Conservation (phyloP, 92 coral and sea anemone genomes). For the Nematostella vectensis region DNA sequence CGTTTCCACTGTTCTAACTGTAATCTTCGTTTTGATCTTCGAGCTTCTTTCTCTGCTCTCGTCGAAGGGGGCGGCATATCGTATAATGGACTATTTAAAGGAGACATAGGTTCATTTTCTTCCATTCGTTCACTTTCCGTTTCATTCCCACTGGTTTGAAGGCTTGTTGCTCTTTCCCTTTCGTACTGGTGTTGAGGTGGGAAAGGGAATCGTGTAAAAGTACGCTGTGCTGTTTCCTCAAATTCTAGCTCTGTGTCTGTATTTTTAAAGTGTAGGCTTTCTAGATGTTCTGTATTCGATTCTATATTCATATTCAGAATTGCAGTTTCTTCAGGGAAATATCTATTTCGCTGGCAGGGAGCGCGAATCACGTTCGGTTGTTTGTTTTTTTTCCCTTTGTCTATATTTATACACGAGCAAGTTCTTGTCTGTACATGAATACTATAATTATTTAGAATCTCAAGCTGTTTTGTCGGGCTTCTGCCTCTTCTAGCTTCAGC, state of each 20-base stretch:
- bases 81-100: constrained; percentile 40
- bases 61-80: constrained; percentile 75
- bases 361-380: neutral
- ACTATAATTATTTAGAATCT: neutral
- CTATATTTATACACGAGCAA: neutral
- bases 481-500: neutral
- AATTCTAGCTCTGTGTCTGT: neutral
- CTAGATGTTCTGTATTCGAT: no score
- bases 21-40: constrained; percentile 43
- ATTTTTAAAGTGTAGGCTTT: neutral
- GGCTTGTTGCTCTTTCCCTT: neutral
- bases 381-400: neutral
- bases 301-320: no score
- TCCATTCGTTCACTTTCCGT: neutral
- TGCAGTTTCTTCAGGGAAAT: no score
- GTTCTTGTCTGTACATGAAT: neutral
- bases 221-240: neutral
- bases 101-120: neutral
- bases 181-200: neutral
- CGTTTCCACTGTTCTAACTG: constrained; percentile 60
- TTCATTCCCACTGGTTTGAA: neutral
- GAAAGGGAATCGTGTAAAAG: neutral
- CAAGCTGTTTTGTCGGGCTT: neutral
- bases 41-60: constrained; percentile 45
- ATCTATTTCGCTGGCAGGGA: neutral